These are phyloP conservation scores for Littorina saxatilis DNA, from an alignment of 1,140 invertebrate genomes.

Conservation along the genomic window DNA sequence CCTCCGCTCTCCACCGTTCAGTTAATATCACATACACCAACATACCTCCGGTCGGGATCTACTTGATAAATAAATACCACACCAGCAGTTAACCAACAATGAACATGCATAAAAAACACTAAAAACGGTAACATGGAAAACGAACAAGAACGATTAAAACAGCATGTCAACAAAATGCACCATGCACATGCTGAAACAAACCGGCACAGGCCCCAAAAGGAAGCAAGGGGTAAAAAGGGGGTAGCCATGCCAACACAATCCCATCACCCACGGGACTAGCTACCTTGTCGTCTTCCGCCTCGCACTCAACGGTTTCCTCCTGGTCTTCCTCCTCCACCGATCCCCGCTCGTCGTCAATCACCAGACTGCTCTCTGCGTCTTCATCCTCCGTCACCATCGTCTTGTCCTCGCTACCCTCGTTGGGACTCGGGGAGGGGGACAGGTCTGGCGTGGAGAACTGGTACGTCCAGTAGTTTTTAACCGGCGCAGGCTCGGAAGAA, in stretches of 20 bases:
- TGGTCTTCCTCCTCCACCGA: neutral
- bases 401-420: slow-evolving; percentile 5
- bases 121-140: neutral
- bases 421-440: slow-evolving; percentile 11
- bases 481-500: neutral
- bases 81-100: neutral
- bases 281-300: slow-evolving; percentile 36
- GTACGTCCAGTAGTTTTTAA: slow-evolving; percentile 31
- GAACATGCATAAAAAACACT: slow-evolving; percentile 1
- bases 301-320: slow-evolving; percentile 10
- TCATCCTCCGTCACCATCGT: neutral
- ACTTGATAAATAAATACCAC: no score
- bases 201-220: slow-evolving; percentile 22
- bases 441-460: slow-evolving; percentile 35
- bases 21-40: no score
- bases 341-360: slow-evolving; percentile 1
- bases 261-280: slow-evolving; percentile 28
- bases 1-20: no score
- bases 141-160: neutral
- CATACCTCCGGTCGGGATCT: no score
- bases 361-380: neutral
- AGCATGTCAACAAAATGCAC: neutral
- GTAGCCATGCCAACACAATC: slow-evolving; percentile 29
- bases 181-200: slow-evolving; percentile 5
- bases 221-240: slow-evolving; percentile 19